These are phyloP conservation scores for Hafferia zeledoni DNA, from an alignment of 2,797 vertebrate genomes.

Conservation along the genomic window DNA sequence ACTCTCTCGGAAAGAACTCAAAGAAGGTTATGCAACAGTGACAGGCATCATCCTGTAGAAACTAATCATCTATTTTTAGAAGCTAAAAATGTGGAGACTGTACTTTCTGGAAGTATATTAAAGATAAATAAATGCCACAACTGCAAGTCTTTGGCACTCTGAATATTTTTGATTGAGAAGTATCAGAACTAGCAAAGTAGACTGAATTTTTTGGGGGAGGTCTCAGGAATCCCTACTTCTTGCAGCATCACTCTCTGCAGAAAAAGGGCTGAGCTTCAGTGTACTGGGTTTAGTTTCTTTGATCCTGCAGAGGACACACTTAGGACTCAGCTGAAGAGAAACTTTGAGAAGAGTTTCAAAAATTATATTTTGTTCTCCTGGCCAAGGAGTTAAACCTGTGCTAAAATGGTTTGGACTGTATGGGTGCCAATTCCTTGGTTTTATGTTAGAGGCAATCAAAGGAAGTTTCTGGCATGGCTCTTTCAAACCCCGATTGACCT, in stretches of 20 bases:
- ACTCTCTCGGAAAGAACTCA: neutral
- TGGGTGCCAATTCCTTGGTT: neutral
- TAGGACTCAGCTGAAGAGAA: neutral
- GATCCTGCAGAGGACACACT: neutral
- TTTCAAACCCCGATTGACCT: neutral
- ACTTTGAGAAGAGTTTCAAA: neutral
- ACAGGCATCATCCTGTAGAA: neutral
- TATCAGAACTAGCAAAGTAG: fast-evolving
- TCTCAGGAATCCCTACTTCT: neutral
- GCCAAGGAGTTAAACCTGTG: neutral
- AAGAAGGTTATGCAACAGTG: neutral
- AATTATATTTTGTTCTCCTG: neutral
- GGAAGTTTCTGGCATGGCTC: neutral
- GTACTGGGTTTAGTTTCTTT: neutral
- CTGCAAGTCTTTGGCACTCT: fast-evolving
- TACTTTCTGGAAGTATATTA: neutral
- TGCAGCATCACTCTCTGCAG: neutral
- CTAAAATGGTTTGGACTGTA: neutral
- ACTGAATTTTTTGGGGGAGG: neutral
- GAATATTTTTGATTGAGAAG: neutral
- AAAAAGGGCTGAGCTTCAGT: neutral
- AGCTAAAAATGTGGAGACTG: neutral
- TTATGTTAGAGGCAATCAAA: neutral
- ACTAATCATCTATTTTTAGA: neutral
- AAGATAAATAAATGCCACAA: neutral